These are phyloP conservation scores for Chitala chitala DNA, from an alignment of 2,113 vertebrate genomes.

Conservation along the genomic window DNA sequence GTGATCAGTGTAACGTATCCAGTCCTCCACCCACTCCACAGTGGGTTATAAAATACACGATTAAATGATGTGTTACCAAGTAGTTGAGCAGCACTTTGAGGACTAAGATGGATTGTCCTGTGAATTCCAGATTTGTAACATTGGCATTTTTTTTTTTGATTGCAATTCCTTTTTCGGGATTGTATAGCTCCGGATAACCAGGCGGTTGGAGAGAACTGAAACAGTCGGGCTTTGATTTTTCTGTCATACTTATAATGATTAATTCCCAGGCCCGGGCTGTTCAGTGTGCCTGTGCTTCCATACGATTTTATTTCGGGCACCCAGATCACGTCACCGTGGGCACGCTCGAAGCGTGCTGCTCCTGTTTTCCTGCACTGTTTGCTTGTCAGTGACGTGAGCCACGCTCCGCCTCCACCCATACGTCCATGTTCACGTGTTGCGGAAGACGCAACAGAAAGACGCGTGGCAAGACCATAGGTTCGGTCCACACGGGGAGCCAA, in stretches of 20 bases:
- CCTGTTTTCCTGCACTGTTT: neutral
- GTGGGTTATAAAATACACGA: conserved; percentile 13
- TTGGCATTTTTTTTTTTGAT: conserved; percentile 11
- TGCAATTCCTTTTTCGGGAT: neutral
- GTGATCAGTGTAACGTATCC: conserved; percentile 5
- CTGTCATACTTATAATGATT: conserved; percentile 67
- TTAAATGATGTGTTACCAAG: conserved; percentile 52
- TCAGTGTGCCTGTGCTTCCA: conserved; percentile 52
- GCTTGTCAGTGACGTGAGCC: no score
- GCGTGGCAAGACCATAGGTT: neutral
- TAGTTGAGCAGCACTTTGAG: conserved; percentile 42
- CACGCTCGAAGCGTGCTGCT: neutral
- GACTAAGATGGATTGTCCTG: conserved; percentile 54
- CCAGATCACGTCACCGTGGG: neutral
- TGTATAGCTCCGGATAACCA: conserved; percentile 13
- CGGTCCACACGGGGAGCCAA: no score
- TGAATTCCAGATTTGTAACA: conserved; percentile 34
- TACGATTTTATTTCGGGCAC: conserved; percentile 23
- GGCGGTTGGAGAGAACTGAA: conserved; percentile 39
- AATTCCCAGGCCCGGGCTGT: conserved; percentile 56
- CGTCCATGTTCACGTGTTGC: no score
- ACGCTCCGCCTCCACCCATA: no score
- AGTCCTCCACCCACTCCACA: neutral
- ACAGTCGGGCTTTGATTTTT: conserved; percentile 61
- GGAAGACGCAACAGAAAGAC: no score